Base-by-base conservation (phyloP, 2,797 vertebrate species). In the Ibycter americanus region DNA sequence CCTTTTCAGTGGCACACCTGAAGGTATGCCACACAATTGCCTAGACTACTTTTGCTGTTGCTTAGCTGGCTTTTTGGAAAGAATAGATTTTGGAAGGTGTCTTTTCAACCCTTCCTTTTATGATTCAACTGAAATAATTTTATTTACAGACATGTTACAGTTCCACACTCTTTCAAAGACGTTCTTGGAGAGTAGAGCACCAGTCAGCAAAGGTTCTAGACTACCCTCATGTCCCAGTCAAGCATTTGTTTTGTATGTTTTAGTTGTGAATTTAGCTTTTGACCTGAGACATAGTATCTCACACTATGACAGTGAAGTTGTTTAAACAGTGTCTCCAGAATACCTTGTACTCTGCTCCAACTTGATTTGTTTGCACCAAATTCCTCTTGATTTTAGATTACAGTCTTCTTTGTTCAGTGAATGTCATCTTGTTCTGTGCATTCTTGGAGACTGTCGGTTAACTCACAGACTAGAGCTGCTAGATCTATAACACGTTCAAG, bases 361-460 rank as follows among this genome's bases (percentile, higher is more conserved):
- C 38, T 82, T 74, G 31, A 36, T 92, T 83, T 83, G 47, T 27
- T 19, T 93, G 67, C 46, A 62, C 32, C 71, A 82, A 18, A 68
- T 93, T 78, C 89, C 59, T 92, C 83, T 90, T 18, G 87, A 95
- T 97, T 87, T 80, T 93, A 96, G 67, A 90, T 94, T 93, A 92
- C 54, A 90, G 56, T 20, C 22, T 67, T 56, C 91, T 91, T 95
- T 95, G 85, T 93, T 96, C 72, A 55, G 46, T 46, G 72, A 81
- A 92, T 92, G 89, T 95, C 92, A 79, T 91, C 91, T 58, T 86
- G 89, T 94, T 94, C 85, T 85, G 63, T 77, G 21, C n/a, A 0
- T 40, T 20, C 34, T 31, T 52, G 36, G 65, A 94, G 61, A 42
- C 72, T 89, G 61, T 42, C 0, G 0, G 25, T 70, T 89, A 90